Evolutionary conservation across 2,113 vertebrate genomes (phyloP).

Genomic region (Ia io): DNA sequence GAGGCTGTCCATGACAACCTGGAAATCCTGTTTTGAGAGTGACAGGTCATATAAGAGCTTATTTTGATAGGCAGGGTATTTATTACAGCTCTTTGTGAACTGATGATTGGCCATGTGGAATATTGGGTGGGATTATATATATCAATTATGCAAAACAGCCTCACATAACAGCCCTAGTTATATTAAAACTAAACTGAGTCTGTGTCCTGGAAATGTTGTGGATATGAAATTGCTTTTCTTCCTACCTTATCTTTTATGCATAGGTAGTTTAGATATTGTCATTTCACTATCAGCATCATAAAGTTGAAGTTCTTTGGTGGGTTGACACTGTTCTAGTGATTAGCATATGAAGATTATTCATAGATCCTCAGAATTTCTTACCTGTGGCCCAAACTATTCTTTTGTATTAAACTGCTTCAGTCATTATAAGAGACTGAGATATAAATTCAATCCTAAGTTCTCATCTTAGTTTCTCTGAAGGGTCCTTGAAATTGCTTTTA

Average conservation of each 20-base stretch:
- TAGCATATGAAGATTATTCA: not conserved
- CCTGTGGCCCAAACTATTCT: slow-evolving; percentile 21
- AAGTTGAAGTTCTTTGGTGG: slow-evolving; percentile 7
- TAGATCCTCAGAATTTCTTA: not conserved
- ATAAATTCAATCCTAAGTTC: slow-evolving; percentile 26
- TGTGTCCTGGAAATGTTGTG: not conserved
- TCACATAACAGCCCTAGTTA: not conserved
- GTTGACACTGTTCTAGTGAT: not conserved
- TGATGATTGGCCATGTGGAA: slow-evolving; percentile 37
- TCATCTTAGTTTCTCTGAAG: not conserved
- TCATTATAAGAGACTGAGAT: not conserved
- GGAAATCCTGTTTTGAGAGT: not conserved
- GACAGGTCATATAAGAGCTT: not conserved
- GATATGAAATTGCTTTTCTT: not conserved
- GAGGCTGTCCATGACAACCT: not conserved
- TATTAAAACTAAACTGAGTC: not conserved
- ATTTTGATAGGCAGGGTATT: not conserved
- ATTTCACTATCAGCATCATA: not conserved
- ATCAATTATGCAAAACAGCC: slow-evolving; percentile 23
- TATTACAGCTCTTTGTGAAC: slow-evolving; percentile 29
- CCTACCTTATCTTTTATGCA: not conserved
- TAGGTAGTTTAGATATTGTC: not conserved
- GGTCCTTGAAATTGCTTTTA: slow-evolving; percentile 40
- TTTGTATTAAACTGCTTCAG: not conserved
- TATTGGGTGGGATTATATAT: slow-evolving; percentile 28